Evolutionary conservation across 2,888 invertebrate species (phyloP), one percentile per base, ranked within the genome.

Genomic region (Invenusta paracnida): DNA sequence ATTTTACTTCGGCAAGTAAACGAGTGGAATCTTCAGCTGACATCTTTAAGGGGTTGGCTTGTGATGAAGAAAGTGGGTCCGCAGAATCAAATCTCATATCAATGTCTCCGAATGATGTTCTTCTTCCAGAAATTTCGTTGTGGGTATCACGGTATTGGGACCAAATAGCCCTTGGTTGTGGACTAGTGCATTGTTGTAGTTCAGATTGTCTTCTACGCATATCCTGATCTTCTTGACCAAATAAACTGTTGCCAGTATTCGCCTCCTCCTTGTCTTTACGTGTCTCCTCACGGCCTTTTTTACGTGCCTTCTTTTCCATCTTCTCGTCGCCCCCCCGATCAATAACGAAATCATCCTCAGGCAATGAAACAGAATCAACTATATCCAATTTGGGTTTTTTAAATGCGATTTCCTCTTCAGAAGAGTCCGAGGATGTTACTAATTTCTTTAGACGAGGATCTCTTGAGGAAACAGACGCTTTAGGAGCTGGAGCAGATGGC

Each of bases 171-270:
- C 73, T 13, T 13, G 73, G 73, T 73, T 73, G 73, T 5, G 73
- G 73, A 73, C 73, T 73, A 23, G 25, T 73, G 13, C 11, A 23
- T 28, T 31, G 82, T 13, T n/a, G 84, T 11, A 84, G 28, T 2
- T 13, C 31, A 23, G 23, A 30, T 83, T 82, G 67, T 25, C n/a
- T 30, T 83, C 66, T n/a, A 23, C 84, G 82, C 29, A 82, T 30
- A 66, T 84, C 84, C 28, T 29, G 73, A 66, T 81, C 84, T 28
- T 67, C 81, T 27, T 84, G n/a, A 29, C 31, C 66, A 11, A 83
- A 30, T 1, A 81, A 27, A 31, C n/a, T 31, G 82, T 31, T 31
- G 25, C 82, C 82, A 31, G 2, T 28, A 17, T 25, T 28, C 30
- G 83, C 31, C 82, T 82, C 66, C n/a, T 28, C 25, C 13, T 30